Evolutionary conservation across 2,113 vertebrate genomes (phyloP).

Genomic region (Centrocercus urophasianus): DNA sequence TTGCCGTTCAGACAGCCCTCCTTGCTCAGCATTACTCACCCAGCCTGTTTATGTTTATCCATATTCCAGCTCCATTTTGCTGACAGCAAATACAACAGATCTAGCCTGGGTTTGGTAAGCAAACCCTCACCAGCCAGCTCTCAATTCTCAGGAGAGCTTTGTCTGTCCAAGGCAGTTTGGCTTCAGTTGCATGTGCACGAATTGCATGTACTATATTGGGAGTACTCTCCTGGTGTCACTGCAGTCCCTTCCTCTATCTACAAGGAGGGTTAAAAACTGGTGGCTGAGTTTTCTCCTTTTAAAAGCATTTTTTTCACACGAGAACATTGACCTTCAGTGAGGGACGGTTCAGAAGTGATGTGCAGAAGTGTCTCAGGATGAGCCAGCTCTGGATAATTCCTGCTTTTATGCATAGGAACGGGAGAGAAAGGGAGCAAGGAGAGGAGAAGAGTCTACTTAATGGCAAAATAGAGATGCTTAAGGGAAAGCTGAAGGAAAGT

Average conservation of each 20-base stretch:
- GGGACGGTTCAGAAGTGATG: background rate
- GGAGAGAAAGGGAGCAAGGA: background rate
- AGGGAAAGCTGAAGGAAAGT: background rate
- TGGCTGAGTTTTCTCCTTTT: background rate
- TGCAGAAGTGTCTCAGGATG: background rate
- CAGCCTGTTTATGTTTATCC: background rate
- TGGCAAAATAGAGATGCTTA: background rate
- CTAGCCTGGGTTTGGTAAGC: background rate
- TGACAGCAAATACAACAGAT: background rate
- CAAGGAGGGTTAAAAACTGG: background rate
- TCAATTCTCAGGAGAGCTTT: background rate
- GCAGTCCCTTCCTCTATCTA: background rate
- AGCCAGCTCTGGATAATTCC: background rate
- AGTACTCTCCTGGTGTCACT: background rate
- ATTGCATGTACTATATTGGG: background rate
- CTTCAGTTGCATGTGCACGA: background rate
- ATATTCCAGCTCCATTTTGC: background rate
- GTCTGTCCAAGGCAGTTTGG: slow-evolving; percentile 5
- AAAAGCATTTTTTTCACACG: background rate
- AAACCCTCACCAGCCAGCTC: background rate
- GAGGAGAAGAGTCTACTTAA: background rate
- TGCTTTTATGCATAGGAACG: background rate
- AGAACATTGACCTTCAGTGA: background rate
- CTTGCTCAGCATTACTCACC: background rate
- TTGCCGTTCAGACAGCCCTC: background rate